Evolutionary conservation across 2,888 invertebrate genomes (phyloP).

Genomic region (Homarus gammarus): DNA sequence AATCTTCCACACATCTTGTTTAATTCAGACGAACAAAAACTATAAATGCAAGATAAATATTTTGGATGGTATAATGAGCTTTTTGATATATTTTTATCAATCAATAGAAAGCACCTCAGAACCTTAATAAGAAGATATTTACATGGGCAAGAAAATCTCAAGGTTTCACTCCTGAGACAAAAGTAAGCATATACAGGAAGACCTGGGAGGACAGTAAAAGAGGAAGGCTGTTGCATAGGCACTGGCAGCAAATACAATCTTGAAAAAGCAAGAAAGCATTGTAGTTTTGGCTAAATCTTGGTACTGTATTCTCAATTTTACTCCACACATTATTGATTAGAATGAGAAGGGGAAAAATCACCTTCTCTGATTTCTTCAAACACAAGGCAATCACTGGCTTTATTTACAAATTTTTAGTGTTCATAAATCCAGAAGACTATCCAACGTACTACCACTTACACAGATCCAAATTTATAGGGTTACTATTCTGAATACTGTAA

Average conservation of each 20-base stretch:
- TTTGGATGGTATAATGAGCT: not conserved
- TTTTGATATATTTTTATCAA: not conserved
- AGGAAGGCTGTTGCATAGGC: slow-evolving; percentile 69
- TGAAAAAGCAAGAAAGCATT: slow-evolving; percentile 61
- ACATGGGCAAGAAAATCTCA: slow-evolving; percentile 45
- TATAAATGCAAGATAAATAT: not conserved
- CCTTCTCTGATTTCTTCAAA: slow-evolving; percentile 20
- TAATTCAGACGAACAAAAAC: not conserved
- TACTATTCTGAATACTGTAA: slow-evolving; percentile 36
- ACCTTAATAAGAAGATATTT: slow-evolving; percentile 41
- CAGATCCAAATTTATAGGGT: slow-evolving; percentile 32
- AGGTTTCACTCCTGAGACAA: slow-evolving; percentile 8
- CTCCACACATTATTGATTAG: not conserved
- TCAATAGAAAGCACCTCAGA: slow-evolving; percentile 27
- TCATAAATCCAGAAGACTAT: slow-evolving; percentile 34
- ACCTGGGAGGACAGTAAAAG: slow-evolving; percentile 66
- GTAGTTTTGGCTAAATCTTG: slow-evolving; percentile 52
- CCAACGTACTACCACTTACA: not conserved
- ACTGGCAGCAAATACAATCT: slow-evolving; percentile 70
- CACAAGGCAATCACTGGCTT: slow-evolving; percentile 3
- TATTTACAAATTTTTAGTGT: slow-evolving; percentile 6
- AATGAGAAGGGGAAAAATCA: slow-evolving; percentile 18
- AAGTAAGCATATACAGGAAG: slow-evolving; percentile 70
- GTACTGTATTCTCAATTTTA: not conserved
- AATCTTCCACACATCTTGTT: not conserved